A percentile compares a stretch with the other conserved stretches of the same genome.
These are phyloP conservation scores for Suillia variegata DNA, from an alignment of 2,888 invertebrate species.

Conservation along the genomic window DNA sequence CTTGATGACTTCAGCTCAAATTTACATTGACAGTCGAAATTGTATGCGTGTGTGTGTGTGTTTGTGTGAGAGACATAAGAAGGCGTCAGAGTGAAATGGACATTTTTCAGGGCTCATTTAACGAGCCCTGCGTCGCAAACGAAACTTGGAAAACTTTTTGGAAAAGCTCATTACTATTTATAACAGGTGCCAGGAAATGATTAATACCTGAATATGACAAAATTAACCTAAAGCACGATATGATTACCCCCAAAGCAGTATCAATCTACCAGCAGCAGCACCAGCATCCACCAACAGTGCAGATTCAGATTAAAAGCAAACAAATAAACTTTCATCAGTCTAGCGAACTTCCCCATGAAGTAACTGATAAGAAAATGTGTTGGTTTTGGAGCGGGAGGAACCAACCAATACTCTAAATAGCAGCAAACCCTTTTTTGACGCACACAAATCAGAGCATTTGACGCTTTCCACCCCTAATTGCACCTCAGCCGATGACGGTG, in stretches of 20 bases:
- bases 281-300: too few relatives aligned
- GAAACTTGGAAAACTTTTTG: constrained; percentile 38
- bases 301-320: constrained; percentile 33
- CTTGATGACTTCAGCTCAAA: constrained; percentile 7
- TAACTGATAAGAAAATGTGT: neutral
- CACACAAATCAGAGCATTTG: neutral
- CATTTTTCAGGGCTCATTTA: constrained; percentile 36
- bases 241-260: neutral
- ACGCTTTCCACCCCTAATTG: constrained; percentile 4
- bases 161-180: constrained; percentile 46
- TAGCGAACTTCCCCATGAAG: neutral
- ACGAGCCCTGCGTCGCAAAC: constrained; percentile 14
- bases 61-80: too few relatives aligned
- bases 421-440: constrained; percentile 4
- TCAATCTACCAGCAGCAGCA: constrained; percentile 9
- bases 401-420: too few relatives aligned
- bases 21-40: neutral
- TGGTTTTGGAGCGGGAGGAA: too few relatives aligned
- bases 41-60: too few relatives aligned
- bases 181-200: constrained; percentile 47
- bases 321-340: constrained; percentile 33
- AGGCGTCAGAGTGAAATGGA: neutral
- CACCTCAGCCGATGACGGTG: too few relatives aligned
- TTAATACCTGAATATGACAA: constrained; percentile 37
- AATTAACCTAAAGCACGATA: constrained; percentile 3